phyloP scores from a whole-genome alignment of 1,140 invertebrate species.

The Drosophila nigrodunni region DNA sequence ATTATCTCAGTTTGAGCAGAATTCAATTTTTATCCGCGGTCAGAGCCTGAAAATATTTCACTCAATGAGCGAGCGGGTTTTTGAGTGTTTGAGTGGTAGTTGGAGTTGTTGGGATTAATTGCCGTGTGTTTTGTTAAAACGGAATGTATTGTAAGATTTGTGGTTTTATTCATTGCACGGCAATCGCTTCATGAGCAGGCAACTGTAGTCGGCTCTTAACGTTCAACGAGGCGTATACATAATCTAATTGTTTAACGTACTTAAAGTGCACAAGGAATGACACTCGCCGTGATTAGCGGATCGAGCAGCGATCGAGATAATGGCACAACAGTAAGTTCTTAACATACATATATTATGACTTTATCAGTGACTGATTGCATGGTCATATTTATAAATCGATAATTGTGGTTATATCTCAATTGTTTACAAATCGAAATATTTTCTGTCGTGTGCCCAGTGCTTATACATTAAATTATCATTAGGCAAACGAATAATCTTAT shows the following conservation, averaged over 20 bases:
- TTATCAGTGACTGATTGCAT: conserved; percentile 13
- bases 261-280: conserved; percentile 45
- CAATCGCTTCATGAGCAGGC: conserved; percentile 64
- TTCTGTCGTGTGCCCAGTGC: conserved; percentile 10
- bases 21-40: conserved; percentile 12
- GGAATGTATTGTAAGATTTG: conserved; percentile 61
- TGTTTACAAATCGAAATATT: conserved; percentile 9
- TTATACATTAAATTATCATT: conserved; percentile 30
- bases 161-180: conserved; percentile 58
- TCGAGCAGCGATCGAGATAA: conserved; percentile 34
- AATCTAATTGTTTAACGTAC: conserved; percentile 40
- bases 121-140: conserved; percentile 56
- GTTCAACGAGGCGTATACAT: conserved; percentile 59
- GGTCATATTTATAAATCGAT: conserved; percentile 29
- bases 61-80: conserved; percentile 56
- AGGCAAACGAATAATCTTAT: not conserved
- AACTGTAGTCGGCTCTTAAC: conserved; percentile 15
- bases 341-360: not conserved
- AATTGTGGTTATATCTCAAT: conserved; percentile 16
- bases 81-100: conserved; percentile 51
- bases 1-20: conserved; percentile 26
- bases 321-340: conserved; percentile 61
- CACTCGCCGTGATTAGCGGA: conserved; percentile 58
- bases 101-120: conserved; percentile 45
- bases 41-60: conserved; percentile 25